Evolutionary conservation across 2,888 invertebrate species (phyloP).

Genomic region (Microplitis manilae): DNA sequence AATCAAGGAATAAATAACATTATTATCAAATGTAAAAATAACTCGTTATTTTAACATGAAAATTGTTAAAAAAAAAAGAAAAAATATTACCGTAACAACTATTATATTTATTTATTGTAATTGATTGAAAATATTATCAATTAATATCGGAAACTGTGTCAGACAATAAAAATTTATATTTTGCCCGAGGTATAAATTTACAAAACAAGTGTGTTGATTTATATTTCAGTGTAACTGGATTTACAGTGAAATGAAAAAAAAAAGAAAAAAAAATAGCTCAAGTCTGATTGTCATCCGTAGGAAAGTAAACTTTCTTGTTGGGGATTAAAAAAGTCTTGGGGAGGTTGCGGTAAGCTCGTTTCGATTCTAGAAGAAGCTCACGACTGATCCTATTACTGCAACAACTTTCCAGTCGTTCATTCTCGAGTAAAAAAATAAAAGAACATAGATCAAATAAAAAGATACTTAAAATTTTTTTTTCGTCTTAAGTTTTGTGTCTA

Average conservation of each 20-base stretch:
- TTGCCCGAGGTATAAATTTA: not conserved
- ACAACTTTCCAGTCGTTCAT: slow-evolving; percentile 52
- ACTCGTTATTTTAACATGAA: slow-evolving; percentile 8
- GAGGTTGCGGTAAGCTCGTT: slow-evolving; percentile 53
- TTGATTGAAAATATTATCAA: not conserved
- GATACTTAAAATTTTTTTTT: slow-evolving; percentile 9
- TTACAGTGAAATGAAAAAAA: not conserved
- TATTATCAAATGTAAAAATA: not conserved
- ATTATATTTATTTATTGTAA: too few relatives aligned
- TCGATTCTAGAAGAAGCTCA: slow-evolving; percentile 55
- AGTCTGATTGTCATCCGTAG: slow-evolving; percentile 38
- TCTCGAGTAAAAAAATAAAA: slow-evolving; percentile 24
- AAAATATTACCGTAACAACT: not conserved
- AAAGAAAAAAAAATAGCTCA: slow-evolving; percentile 20
- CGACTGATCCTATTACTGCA: slow-evolving; percentile 57
- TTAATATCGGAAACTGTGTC: not conserved
- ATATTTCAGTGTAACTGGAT: not conserved
- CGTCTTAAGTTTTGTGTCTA: slow-evolving; percentile 5
- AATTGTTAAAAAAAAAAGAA: slow-evolving; percentile 20
- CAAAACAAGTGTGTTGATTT: not conserved
- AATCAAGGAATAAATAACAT: slow-evolving; percentile 3
- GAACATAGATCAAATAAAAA: slow-evolving; percentile 19
- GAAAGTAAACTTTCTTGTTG: slow-evolving; percentile 49
- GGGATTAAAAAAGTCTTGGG: slow-evolving; percentile 52
- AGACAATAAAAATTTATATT: too few relatives aligned